Evolutionary conservation across 2,113 vertebrate species (phyloP).

Genomic region (Siniperca knerii): DNA sequence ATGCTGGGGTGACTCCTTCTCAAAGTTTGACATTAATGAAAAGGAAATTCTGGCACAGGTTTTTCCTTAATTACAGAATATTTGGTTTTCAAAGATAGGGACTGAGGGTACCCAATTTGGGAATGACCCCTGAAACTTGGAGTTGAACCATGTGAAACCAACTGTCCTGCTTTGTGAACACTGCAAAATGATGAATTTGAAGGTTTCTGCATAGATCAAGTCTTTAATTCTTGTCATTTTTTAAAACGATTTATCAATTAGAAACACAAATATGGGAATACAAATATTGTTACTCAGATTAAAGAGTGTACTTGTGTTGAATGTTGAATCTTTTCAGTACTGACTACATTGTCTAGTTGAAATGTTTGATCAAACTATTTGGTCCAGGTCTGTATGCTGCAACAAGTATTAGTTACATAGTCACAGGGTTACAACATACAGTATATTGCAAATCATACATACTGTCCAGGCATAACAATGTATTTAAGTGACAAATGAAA

Average conservation of each 20-base stretch:
- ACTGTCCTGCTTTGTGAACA: constrained; percentile 4
- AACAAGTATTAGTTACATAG: constrained; percentile 2
- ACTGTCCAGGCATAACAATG: constrained; percentile 29
- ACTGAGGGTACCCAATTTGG: not conserved
- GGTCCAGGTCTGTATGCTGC: constrained; percentile 36
- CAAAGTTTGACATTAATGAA: not conserved
- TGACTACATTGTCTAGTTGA: accelerated
- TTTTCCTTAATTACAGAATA: constrained; percentile 1
- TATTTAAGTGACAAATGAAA: constrained; percentile 38
- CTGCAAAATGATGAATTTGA: not conserved
- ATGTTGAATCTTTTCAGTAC: not conserved
- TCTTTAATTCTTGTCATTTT: not conserved
- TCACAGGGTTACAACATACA: constrained; percentile 24
- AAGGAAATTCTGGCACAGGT: not conserved
- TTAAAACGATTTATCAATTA: not conserved
- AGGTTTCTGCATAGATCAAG: constrained; percentile 17
- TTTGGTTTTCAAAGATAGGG: not conserved
- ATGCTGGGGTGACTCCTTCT: constrained; percentile 9
- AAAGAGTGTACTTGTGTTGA: not conserved
- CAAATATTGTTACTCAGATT: not conserved
- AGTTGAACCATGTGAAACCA: constrained; percentile 10
- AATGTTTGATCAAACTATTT: constrained; percentile 31
- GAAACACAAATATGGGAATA: constrained; percentile 2
- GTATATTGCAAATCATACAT: constrained; percentile 23
- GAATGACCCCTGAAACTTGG: not conserved